These are phyloP conservation scores for Xestia ashworthii DNA, from an alignment of 2,888 invertebrate species.

Conservation along the genomic window DNA sequence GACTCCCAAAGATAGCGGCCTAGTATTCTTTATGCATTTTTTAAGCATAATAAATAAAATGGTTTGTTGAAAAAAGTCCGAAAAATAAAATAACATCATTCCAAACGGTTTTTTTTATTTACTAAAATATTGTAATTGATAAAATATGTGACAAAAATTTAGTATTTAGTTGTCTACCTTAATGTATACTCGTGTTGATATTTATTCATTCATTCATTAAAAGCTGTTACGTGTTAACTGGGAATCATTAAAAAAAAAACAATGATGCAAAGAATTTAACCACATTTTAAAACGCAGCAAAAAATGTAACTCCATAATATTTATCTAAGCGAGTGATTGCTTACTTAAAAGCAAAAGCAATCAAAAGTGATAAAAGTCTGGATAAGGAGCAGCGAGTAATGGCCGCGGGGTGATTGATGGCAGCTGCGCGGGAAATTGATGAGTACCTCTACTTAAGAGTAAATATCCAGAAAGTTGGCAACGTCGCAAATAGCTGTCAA, in stretches of 20 bases:
- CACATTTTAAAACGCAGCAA: not conserved
- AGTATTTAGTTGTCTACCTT: not conserved
- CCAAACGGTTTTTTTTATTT: too few species aligned
- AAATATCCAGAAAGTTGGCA: too few species aligned
- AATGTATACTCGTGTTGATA: not conserved
- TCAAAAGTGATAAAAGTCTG: constrained; percentile 36
- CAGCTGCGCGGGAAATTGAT: constrained; percentile 15
- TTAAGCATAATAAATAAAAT: not conserved
- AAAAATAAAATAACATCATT: too few species aligned
- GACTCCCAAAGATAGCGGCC: not conserved
- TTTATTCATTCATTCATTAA: not conserved
- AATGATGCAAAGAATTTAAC: not conserved
- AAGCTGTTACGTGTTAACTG: not conserved
- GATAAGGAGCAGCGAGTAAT: constrained; percentile 4
- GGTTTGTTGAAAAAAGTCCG: not conserved
- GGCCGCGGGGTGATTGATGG: constrained; percentile 41
- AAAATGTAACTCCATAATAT: not conserved
- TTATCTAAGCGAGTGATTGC: constrained; percentile 2
- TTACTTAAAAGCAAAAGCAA: constrained; percentile 16
- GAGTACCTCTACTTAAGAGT: not conserved
- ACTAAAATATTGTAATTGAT: too few species aligned
- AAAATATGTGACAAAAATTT: too few species aligned
- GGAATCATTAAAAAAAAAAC: not conserved
- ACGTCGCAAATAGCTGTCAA: too few species aligned
- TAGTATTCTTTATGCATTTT: not conserved